phyloP scores from a whole-genome alignment of 2,888 invertebrate species.

The Chalcis sispes region DNA sequence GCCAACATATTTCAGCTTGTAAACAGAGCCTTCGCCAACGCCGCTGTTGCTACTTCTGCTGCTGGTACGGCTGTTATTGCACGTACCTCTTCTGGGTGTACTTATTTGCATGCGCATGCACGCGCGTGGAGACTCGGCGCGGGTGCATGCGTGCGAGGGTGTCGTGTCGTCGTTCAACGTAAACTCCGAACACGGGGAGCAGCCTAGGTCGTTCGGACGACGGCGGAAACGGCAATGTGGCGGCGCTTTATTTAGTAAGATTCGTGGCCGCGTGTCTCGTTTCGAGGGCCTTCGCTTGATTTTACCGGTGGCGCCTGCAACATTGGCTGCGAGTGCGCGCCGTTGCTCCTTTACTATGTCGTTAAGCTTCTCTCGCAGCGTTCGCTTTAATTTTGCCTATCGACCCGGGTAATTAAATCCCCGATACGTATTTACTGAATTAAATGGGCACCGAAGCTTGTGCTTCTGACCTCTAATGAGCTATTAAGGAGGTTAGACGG shows the following conservation, averaged over 20 bases:
- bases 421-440: constrained; percentile 1
- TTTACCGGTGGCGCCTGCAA: not conserved
- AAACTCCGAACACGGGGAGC: too few species aligned
- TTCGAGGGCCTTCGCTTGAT: too few species aligned
- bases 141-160: constrained; percentile 1
- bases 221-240: too few species aligned
- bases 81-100: not conserved
- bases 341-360: constrained; percentile 4
- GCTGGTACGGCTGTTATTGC: not conserved
- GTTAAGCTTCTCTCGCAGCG: constrained; percentile 4
- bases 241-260: too few species aligned
- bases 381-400: constrained; percentile 24
- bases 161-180: too few species aligned
- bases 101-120: not conserved
- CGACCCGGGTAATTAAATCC: not conserved
- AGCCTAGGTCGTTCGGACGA: too few species aligned
- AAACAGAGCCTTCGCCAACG: constrained; percentile 23
- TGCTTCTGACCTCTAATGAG: too few species aligned
- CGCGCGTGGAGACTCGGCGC: not conserved
- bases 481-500: too few species aligned
- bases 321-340: not conserved
- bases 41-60: constrained; percentile 8
- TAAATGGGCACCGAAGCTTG: not conserved
- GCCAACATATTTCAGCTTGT: constrained; percentile 42
- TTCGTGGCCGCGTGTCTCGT: too few species aligned